These are phyloP conservation scores for Mesoligia furuncula DNA, from an alignment of 2,888 invertebrate species.

Conservation along the genomic window DNA sequence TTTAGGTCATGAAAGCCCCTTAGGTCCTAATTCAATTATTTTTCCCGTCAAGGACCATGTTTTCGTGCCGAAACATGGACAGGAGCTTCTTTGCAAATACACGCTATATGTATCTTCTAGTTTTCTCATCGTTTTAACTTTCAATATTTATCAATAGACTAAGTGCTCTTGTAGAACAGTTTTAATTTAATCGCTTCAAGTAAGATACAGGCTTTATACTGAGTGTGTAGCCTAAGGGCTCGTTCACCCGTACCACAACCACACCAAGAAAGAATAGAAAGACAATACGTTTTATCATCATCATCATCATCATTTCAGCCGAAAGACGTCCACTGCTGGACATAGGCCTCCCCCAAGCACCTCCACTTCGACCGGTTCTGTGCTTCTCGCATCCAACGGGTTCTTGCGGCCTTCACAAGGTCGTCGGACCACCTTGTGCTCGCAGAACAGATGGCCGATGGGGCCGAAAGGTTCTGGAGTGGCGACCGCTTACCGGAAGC, in stretches of 20 bases:
- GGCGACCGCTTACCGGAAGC: no score
- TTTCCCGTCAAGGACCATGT: background rate
- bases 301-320: no score
- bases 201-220: background rate
- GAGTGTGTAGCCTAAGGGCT: background rate
- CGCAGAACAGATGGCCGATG: no score
- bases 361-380: no score
- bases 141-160: slow-evolving; percentile 24
- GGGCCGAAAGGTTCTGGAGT: no score
- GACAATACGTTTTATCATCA: no score
- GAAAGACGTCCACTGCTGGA: no score
- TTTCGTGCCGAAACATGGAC: background rate
- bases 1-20: no score
- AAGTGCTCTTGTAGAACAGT: slow-evolving; percentile 18
- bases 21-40: background rate
- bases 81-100: background rate
- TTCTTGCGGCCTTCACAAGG: no score
- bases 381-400: no score
- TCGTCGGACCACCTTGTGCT: no score
- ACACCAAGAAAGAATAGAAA: background rate
- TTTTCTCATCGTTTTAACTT: slow-evolving; percentile 7
- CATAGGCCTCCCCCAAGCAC: no score
- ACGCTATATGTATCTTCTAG: background rate
- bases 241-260: background rate
- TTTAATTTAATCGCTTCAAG: slow-evolving; percentile 21